A percentile compares a stretch with the other conserved stretches of the same genome.
phyloP scores from a whole-genome alignment of 2,888 invertebrate species.

The Ectobius pallidus region DNA sequence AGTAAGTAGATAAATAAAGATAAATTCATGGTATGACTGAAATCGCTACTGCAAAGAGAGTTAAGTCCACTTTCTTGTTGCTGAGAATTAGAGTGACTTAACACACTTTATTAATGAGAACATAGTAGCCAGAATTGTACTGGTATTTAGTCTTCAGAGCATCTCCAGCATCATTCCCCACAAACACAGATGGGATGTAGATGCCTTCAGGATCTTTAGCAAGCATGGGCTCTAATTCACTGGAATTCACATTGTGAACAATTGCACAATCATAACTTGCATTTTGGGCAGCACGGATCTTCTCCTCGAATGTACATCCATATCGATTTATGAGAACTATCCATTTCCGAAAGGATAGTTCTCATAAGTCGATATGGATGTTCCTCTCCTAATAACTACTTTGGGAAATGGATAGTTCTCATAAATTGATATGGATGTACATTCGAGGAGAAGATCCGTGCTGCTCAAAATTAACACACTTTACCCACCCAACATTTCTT shows the following conservation, averaged over 20 bases:
- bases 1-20: too few relatives aligned
- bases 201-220: constrained; percentile 72
- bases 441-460: constrained; percentile 84
- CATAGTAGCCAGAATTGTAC: constrained; percentile 65
- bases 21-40: too few relatives aligned
- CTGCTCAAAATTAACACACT: constrained; percentile 82
- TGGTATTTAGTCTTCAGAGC: constrained; percentile 68
- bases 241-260: constrained; percentile 84
- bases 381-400: too few relatives aligned
- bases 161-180: constrained; percentile 73
- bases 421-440: constrained; percentile 80
- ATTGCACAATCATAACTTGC: constrained; percentile 84
- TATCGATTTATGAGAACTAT: constrained; percentile 80
- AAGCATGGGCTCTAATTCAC: constrained; percentile 83
- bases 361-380: too few relatives aligned
- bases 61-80: too few relatives aligned
- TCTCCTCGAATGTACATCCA: constrained; percentile 84
- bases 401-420: constrained; percentile 83
- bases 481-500: too few relatives aligned
- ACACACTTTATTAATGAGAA: constrained; percentile 83
- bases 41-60: too few relatives aligned
- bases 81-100: too few relatives aligned
- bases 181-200: constrained; percentile 82
- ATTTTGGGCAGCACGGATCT: constrained; percentile 83
- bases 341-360: constrained; percentile 83